Evolutionary conservation across 2,113 vertebrate species (phyloP).

Genomic region (Synchiropus splendidus): DNA sequence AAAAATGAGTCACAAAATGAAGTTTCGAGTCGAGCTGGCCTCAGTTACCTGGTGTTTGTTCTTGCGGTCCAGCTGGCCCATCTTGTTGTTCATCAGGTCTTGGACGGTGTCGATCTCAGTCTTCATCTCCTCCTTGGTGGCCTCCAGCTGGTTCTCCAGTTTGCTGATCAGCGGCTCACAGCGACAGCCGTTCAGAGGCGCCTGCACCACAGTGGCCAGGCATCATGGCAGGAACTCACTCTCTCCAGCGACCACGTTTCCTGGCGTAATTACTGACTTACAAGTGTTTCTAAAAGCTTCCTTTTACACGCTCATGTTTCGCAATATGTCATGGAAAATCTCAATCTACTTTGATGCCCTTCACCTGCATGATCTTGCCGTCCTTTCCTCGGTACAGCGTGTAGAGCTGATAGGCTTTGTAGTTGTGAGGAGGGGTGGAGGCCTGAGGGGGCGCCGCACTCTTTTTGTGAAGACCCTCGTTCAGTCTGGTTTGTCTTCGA

Average conservation of each 20-base stretch:
- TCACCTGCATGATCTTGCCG: conserved; percentile 94
- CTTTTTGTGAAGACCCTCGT: conserved; percentile 55
- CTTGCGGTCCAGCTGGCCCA: conserved; percentile 86
- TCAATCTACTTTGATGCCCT: neutral
- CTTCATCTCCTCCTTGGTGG: conserved; percentile 91
- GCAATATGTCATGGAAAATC: too few species aligned
- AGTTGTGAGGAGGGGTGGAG: conserved; percentile 75
- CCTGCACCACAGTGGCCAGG: conserved; percentile 55
- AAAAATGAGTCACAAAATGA: too few species aligned
- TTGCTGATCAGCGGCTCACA: conserved; percentile 92
- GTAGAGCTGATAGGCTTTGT: conserved; percentile 92
- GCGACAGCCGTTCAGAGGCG: conserved; percentile 89
- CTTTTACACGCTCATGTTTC: too few species aligned
- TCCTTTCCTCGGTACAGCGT: conserved; percentile 87
- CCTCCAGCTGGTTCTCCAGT: conserved; percentile 91
- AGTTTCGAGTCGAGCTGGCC: too few species aligned
- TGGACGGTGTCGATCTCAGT: conserved; percentile 84
- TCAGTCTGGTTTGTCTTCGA: conserved; percentile 69
- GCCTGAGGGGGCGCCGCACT: conserved; percentile 52
- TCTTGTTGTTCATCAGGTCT: conserved; percentile 84
- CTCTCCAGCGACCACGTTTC: too few species aligned
- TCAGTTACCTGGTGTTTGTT: conserved; percentile 80
- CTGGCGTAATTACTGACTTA: too few species aligned
- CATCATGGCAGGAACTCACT: neutral
- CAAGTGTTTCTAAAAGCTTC: too few species aligned